A percentile compares a stretch with the other conserved stretches of the same genome.
Conservation (phyloP, 2,797 vertebrate genomes). For the Takifugu ocellatus region DNA sequence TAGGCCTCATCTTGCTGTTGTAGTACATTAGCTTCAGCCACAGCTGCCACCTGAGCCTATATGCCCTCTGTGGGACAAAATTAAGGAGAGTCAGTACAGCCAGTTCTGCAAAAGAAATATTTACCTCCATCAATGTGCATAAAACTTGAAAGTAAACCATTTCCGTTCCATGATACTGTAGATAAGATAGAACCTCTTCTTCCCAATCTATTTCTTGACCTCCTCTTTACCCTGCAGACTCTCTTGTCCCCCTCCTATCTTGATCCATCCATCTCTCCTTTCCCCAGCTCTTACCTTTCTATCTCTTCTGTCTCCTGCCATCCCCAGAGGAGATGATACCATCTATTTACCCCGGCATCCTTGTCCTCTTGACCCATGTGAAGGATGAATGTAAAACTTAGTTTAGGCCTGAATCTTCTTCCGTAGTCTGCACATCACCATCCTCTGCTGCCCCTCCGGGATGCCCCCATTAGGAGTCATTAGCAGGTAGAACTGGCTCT, state of each 20-base stretch:
- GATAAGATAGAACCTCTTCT: no score
- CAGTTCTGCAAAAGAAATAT: constrained; percentile 12
- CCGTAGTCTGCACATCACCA: constrained; percentile 32
- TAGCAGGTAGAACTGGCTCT: constrained; percentile 63
- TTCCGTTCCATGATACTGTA: no score
- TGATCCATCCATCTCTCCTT: constrained; percentile 48
- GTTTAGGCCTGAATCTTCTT: constrained; percentile 38
- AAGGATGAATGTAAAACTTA: constrained; percentile 57
- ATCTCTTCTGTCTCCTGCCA: constrained; percentile 40
- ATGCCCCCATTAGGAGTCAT: constrained; percentile 57
- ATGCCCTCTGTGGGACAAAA: constrained; percentile 21
- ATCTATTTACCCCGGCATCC: constrained; percentile 39
- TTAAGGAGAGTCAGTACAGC: constrained; percentile 12
- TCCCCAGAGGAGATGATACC: constrained; percentile 54
- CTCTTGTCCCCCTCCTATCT: constrained; percentile 35
- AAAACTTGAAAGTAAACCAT: constrained; percentile 23
- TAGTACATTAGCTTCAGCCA: constrained; percentile 38
- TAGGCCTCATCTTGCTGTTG: no score
- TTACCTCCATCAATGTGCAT: background rate
- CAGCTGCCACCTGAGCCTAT: constrained; percentile 33
- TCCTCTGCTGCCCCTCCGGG: constrained; percentile 47
- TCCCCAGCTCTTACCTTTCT: constrained; percentile 48
- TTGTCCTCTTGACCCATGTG: constrained; percentile 54
- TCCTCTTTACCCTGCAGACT: constrained; percentile 5
- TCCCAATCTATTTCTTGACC: constrained; percentile 5